Conservation (phyloP, 2,113 vertebrate species). For the Oncorhynchus nerka region DNA sequence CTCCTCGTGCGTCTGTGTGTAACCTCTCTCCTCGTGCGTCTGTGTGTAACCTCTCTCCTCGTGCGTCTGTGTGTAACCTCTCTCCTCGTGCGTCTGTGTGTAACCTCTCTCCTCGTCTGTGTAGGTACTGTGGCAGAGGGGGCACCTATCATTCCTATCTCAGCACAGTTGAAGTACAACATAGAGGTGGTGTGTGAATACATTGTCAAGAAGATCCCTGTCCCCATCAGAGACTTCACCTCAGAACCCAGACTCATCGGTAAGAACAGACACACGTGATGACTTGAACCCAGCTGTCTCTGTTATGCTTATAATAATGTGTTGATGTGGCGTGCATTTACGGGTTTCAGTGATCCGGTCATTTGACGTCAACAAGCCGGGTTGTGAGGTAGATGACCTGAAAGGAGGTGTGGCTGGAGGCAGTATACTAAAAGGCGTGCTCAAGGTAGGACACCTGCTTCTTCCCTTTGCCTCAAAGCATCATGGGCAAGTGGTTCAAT, state of each 20-base stretch:
- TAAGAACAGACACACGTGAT: slow-evolving; percentile 55
- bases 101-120: not conserved
- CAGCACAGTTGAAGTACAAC: slow-evolving; percentile 97
- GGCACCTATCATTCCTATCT: slow-evolving; percentile 99
- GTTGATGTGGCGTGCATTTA: slow-evolving; percentile 8
- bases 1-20: too few relatives aligned
- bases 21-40: too few relatives aligned
- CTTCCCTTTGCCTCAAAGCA: not conserved
- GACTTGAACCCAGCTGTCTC: too few relatives aligned
- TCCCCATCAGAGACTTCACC: slow-evolving; percentile 93
- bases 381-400: slow-evolving; percentile 97
- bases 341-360: slow-evolving; percentile 89
- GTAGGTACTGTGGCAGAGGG: slow-evolving; percentile 96
- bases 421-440: slow-evolving; percentile 96
- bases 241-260: slow-evolving; percentile 96
- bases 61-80: too few relatives aligned
- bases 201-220: slow-evolving; percentile 97
- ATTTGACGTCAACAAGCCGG: slow-evolving; percentile 98
- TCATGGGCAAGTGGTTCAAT: too few relatives aligned
- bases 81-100: not conserved
- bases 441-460: slow-evolving; percentile 80
- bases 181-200: slow-evolving; percentile 99
- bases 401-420: slow-evolving; percentile 98
- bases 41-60: too few relatives aligned
- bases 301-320: too few relatives aligned